A percentile compares a stretch with the other conserved stretches of the same genome.
Conservation (phyloP, 2,797 vertebrate genomes). For the Chiropotes sagulatus region DNA sequence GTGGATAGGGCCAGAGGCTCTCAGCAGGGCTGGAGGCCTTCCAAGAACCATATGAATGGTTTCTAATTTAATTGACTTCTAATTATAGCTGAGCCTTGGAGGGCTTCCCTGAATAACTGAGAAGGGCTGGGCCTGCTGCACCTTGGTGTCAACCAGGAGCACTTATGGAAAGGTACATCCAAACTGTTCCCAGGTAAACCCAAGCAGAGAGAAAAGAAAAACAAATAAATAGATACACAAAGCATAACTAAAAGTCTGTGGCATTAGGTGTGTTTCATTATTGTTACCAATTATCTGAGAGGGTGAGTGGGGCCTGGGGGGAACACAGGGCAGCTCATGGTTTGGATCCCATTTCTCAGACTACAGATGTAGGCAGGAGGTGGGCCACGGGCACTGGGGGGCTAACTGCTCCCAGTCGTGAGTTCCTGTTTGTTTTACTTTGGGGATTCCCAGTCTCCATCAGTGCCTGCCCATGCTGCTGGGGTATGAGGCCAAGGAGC, state of each 20-base stretch:
- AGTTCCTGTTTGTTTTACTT: not conserved
- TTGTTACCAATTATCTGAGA: not conserved
- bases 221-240: not conserved
- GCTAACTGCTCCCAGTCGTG: not conserved
- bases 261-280: not conserved
- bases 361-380: not conserved
- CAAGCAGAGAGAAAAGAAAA: not conserved
- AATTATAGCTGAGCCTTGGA: conserved; percentile 64
- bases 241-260: not conserved
- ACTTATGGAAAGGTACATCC: not conserved
- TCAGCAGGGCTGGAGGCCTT: conserved; percentile 67
- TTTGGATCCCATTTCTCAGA: not conserved
- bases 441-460: not conserved
- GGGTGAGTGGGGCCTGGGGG: rapidly evolving
- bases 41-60: conserved; percentile 67
- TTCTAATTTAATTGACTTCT: conserved; percentile 69
- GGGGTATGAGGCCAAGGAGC: not conserved
- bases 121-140: not conserved
- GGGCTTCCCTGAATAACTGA: conserved; percentile 33
- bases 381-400: no score
- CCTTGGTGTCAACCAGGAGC: not conserved
- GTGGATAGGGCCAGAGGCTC: conserved; percentile 23
- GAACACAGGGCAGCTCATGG: no score
- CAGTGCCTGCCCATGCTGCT: not conserved
- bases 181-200: not conserved